Evolutionary conservation across 1,140 invertebrate genomes (phyloP).

Genomic region (Ceratina calcarata): DNA sequence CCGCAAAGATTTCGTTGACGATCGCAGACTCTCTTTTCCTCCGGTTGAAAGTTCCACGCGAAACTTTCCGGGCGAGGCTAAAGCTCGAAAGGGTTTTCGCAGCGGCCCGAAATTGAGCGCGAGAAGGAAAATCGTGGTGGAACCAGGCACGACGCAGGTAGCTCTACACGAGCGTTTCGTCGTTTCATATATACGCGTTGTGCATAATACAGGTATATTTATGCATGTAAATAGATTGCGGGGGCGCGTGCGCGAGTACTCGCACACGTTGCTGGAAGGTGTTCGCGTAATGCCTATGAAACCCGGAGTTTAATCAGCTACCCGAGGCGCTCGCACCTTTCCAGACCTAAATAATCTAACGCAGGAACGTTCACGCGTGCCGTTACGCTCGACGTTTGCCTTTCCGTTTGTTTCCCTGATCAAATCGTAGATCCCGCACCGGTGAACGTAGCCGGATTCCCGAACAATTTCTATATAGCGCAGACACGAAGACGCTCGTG

Average conservation of each 20-base stretch:
- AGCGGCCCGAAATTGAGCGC: background rate
- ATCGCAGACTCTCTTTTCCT: background rate
- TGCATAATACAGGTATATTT: constrained; percentile 51
- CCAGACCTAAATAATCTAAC: constrained; percentile 41
- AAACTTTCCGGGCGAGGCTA: background rate
- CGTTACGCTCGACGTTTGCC: constrained; percentile 17
- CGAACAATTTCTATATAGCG: background rate
- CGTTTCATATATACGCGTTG: constrained; percentile 20
- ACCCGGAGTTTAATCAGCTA: constrained; percentile 68
- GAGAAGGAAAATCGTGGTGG: constrained; percentile 9
- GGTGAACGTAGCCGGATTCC: background rate
- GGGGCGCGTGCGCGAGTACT: constrained; percentile 14
- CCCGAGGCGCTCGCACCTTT: constrained; percentile 17
- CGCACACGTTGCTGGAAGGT: constrained; percentile 32
- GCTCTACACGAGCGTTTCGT: no score
- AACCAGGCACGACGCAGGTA: no score
- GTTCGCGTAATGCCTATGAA: constrained; percentile 67
- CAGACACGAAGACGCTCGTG: background rate
- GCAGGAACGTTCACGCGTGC: constrained; percentile 21
- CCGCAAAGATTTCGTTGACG: constrained; percentile 1
- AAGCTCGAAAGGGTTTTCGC: background rate
- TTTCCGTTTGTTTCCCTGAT: background rate
- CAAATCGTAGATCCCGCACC: background rate
- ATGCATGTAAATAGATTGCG: constrained; percentile 53
- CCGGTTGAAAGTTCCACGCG: background rate